Evolutionary conservation across 2,888 invertebrate species (phyloP), one percentile per base, ranked within the genome.

Genomic region (Drosophila borealis): DNA sequence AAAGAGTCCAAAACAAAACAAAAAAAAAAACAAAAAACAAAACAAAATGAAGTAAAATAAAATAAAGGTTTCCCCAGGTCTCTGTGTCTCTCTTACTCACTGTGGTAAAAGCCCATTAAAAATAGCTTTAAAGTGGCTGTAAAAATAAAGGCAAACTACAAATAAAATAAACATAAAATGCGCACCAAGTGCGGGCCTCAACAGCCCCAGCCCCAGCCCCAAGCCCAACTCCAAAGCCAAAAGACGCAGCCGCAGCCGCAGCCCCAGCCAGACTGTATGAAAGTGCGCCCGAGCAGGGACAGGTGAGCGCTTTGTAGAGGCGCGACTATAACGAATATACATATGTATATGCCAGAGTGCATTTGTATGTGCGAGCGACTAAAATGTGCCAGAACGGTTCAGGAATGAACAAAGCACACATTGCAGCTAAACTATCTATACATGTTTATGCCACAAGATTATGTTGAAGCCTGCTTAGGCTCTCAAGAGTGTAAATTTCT

Each of bases 101-200:
- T 57, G 51, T 42, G 55, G 89, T 78, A 85, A 83, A 81, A 71
- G 82, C 59, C 85, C 88, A 89, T 83, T 83, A 89, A 83, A 89
- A 83, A 71, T 84, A 81, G 85, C 89, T 72, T 78, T 78, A 68
- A 83, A 83, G 72, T 89, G 82, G 86, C 72, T 72, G 86, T 89
- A 75, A 85, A 81, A 89, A 80, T 70, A 80, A 87, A 83, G 68
- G 70, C 73, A 70, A 84, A 62, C 89, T 80, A 83, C 81, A 89
- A 83, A 84, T 84, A 88, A 81, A 79, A 87, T 73, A 62, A 81
- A 67, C 80, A 88, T 88, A 78, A 83, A 83, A 88, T 69, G 85
- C 81, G 81, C 71, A 66, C 88, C 80, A 88, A 81, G 74, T 87
- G 88, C 81, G 89, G 89, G 84, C 85, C 65, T 75, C 51, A 53